Base-by-base conservation (phyloP, 2,888 invertebrate species). In the Oligia fasciuncula region DNA sequence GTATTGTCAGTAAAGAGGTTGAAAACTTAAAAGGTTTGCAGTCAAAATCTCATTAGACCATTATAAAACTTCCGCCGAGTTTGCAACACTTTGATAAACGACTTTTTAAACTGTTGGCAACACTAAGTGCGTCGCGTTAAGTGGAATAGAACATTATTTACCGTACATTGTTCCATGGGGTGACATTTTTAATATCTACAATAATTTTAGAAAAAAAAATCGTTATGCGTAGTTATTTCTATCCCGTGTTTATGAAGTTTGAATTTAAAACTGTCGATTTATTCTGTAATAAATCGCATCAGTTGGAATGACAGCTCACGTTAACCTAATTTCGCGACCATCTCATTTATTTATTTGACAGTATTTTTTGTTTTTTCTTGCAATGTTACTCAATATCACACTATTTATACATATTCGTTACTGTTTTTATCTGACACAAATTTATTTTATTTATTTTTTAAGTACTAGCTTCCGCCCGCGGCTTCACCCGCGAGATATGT, bases 81-180 rank as follows among this genome's bases (percentile, higher is more conserved):
- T 91, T 88, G 70, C 80, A 87, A 86, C 87, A 88, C 86, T 85
- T 90, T 95, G 95, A 96, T 94, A 94, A 94, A 96, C 93, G 94
- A 92, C 92, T 90, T 94, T 95, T 95, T 95, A 95, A 96, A 95
- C 92, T 95, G 95, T 95, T 95, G 95, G 94, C 94, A 95, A 92
- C 95, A 90, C 88, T 88, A 81, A 89, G 90, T 90, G 89, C 80
- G 87, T 88, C 84, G 84, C 81, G 88, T 81, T 91, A 91, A 92
- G 90, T 91, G 90, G 89, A 72, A 87, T 84, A 89, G 83, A 85
- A 80, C 85, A 78, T 80, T 87, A 81, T 85, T 86, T 85, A 85
- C 77, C 76, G 71, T 80, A 80, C 70, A 82, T 81, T 80, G 77
- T 72, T 73, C 35, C 67, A 73, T 74, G 79, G 77, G 80, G 73